These are phyloP conservation scores for Machimus atricapillus DNA, from an alignment of 2,888 invertebrate genomes.

Conservation along the genomic window DNA sequence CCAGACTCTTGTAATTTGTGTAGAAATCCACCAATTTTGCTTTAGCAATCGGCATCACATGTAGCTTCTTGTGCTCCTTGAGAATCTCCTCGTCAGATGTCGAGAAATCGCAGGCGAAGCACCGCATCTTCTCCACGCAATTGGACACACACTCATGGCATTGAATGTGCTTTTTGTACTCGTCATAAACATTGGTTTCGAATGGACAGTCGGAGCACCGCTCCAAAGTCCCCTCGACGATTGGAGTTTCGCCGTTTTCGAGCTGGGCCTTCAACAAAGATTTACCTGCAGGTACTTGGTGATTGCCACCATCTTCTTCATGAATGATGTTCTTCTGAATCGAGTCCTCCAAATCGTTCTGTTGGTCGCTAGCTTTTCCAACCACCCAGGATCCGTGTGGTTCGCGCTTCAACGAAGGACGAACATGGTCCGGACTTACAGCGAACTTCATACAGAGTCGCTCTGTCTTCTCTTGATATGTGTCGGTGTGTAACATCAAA, in stretches of 20 bases:
- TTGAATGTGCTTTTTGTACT: slow-evolving; percentile 77
- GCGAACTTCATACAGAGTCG: slow-evolving; percentile 72
- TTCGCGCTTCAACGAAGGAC: slow-evolving; percentile 66
- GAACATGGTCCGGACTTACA: slow-evolving; percentile 70
- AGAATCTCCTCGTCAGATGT: slow-evolving; percentile 77
- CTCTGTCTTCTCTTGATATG: slow-evolving; percentile 80
- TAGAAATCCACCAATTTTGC: slow-evolving; percentile 58
- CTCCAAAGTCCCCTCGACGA: slow-evolving; percentile 48
- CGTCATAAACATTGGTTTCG: slow-evolving; percentile 74
- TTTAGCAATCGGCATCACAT: slow-evolving; percentile 66
- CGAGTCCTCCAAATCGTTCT: background rate
- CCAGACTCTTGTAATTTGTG: slow-evolving; percentile 59
- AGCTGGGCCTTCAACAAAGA: slow-evolving; percentile 21
- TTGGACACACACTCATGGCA: slow-evolving; percentile 66
- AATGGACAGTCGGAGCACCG: slow-evolving; percentile 82
- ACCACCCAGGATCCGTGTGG: slow-evolving; percentile 55
- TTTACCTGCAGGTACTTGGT: background rate
- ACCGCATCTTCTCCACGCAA: slow-evolving; percentile 68
- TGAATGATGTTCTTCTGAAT: slow-evolving; percentile 44
- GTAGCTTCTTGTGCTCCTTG: slow-evolving; percentile 80
- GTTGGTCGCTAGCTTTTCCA: slow-evolving; percentile 35
- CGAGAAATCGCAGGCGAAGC: slow-evolving; percentile 81
- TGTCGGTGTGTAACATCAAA: slow-evolving; percentile 75
- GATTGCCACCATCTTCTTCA: slow-evolving; percentile 13
- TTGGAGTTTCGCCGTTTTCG: slow-evolving; percentile 11